Evolutionary conservation across 2,113 vertebrate genomes (phyloP).

Genomic region (Etia nguti): DNA sequence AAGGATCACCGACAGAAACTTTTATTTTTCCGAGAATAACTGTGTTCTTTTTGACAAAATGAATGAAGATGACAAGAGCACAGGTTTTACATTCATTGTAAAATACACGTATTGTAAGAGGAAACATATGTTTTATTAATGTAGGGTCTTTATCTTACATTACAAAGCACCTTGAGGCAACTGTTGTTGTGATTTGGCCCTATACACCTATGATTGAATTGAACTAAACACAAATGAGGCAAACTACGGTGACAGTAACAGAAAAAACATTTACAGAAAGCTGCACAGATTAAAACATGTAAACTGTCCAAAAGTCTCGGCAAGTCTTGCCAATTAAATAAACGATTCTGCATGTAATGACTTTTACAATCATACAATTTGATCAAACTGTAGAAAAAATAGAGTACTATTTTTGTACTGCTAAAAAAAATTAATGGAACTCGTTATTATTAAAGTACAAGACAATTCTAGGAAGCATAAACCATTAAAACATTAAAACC

Average conservation of each 20-base stretch:
- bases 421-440: neutral
- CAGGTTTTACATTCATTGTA: neutral
- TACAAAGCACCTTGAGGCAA: neutral
- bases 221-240: neutral
- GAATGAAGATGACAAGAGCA: neutral
- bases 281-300: neutral
- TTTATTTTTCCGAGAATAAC: neutral
- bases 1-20: neutral
- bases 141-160: neutral
- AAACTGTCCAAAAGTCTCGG: neutral
- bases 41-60: neutral
- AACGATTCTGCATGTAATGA: neutral
- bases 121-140: neutral
- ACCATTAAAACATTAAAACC: neutral
- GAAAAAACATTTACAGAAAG: neutral
- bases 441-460: neutral
- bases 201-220: neutral
- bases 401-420: neutral
- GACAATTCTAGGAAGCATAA: neutral
- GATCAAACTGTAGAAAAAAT: neutral
- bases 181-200: neutral
- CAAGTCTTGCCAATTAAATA: neutral
- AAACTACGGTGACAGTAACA: neutral
- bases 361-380: neutral
- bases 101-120: neutral